Percentiles rank a stretch among this genome's conserved stretches.
These are phyloP conservation scores for Punctoribates punctum DNA, from an alignment of 2,888 invertebrate genomes.

Conservation along the genomic window DNA sequence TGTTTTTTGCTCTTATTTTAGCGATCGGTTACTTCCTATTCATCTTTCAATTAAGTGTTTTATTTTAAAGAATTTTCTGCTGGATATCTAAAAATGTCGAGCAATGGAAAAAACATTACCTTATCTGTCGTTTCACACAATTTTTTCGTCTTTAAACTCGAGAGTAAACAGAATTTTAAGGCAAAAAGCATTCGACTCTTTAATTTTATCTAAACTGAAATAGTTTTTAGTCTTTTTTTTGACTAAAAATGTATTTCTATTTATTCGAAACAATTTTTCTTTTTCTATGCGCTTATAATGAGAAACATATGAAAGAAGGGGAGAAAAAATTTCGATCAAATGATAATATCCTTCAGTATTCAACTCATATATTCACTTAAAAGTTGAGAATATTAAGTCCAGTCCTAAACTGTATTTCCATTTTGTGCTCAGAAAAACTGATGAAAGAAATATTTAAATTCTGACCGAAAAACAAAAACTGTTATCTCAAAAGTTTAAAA, in stretches of 20 bases:
- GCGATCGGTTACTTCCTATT: no score
- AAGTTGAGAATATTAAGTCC: not conserved
- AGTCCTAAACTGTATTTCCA: not conserved
- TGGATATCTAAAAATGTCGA: no score
- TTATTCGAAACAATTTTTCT: not conserved
- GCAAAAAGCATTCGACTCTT: not conserved
- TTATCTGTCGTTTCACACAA: not conserved
- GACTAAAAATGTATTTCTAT: not conserved
- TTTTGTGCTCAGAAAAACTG: no score
- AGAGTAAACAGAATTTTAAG: not conserved
- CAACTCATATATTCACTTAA: slow-evolving; percentile 11
- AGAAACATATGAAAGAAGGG: not conserved
- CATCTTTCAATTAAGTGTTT: no score
- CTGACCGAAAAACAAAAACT: no score
- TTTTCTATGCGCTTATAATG: not conserved
- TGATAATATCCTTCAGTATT: not conserved
- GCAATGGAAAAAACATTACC: not conserved
- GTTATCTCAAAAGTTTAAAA: no score
- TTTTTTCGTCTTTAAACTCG: not conserved
- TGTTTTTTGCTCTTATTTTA: no score
- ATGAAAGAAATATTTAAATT: no score
- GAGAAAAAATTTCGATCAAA: not conserved
- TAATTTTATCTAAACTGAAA: not conserved
- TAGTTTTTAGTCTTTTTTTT: not conserved
- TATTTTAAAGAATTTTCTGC: no score